Conservation (phyloP, 1,140 invertebrate genomes). For the Cecropterus lyciades region DNA sequence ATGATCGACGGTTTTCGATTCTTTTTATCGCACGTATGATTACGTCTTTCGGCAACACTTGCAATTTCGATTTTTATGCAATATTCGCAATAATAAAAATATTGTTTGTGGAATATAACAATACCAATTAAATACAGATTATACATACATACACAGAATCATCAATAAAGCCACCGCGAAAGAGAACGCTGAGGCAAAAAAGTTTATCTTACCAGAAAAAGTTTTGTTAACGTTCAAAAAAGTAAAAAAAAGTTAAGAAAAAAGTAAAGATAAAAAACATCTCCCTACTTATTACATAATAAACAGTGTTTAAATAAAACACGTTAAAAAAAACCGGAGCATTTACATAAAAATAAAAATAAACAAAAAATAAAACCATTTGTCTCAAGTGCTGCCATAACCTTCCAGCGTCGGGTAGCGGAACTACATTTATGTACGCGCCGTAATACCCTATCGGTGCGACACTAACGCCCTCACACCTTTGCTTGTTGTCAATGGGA, state of each 20-base stretch:
- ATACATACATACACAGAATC: no score
- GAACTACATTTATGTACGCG: slow-evolving; percentile 55
- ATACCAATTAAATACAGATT: no score
- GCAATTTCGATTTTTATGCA: slow-evolving; percentile 26
- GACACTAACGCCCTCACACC: slow-evolving; percentile 56
- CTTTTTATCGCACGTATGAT: slow-evolving; percentile 57
- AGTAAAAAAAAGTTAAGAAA: neutral
- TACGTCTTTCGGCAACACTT: slow-evolving; percentile 40
- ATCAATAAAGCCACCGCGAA: no score
- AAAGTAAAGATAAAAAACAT: neutral
- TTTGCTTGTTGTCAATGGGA: slow-evolving; percentile 53
- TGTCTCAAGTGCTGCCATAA: slow-evolving; percentile 55
- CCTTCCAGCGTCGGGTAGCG: slow-evolving; percentile 67
- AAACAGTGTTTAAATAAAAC: neutral
- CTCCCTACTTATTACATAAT: neutral
- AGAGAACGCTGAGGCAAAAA: no score
- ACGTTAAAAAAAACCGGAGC: neutral
- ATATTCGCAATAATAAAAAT: neutral
- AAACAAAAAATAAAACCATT: slow-evolving; percentile 34
- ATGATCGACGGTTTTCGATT: slow-evolving; percentile 77
- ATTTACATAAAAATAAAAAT: neutral
- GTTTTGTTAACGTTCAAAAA: no score
- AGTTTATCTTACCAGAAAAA: no score
- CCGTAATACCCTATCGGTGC: slow-evolving; percentile 12
- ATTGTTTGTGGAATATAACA: neutral